Evolutionary conservation across 2,113 vertebrate species (phyloP), one percentile per base, ranked within the genome.

Genomic region (Hucho hucho): DNA sequence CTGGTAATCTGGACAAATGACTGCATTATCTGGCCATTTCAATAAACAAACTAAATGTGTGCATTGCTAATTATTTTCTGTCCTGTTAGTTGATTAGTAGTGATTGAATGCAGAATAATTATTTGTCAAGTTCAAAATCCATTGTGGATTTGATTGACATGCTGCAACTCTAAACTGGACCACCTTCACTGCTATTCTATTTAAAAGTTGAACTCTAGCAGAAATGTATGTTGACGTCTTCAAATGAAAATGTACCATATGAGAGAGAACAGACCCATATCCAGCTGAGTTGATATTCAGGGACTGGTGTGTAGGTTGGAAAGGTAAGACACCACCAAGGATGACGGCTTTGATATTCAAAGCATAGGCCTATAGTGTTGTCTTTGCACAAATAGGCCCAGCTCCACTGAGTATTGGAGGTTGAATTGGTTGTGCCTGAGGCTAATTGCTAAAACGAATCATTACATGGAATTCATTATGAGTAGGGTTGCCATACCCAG

Each of bases 381-480:
- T 88, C 89, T 91, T 86, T 89, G 86, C 83, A 88, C 87, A 86
- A 87, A 88, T 77, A 75, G 85, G 87, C 78, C 56, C 68, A 47
- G 73, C 82, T 75, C 58, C 81, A 79, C 88, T 86, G 82, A 88
- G 89, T 94, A 93, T 93, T 93, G 92, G 92, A 93, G 91, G 92
- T 94, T 93, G 87, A 92, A 92, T 91, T 88, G 87, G 88, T 91
- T 90, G 86, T 88, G 91, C 91, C 88, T 81, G 77, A 83, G 89
- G 92, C 90, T 92, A 91, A 92, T 91, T 92, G 89, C 87, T 91
- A 91, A 93, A 93, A 91, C 88, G 89, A 92, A 92, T 93, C 90
- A 90, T 93, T 92, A 93, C 91, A 91, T 88, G 88, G 90, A 91
- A 92, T 93, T 92, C 90, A 92, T 92, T 92, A 92, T 83, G 86